phyloP scores from a whole-genome alignment of 2,888 invertebrate species.

The Sphaeridia pumilis region DNA sequence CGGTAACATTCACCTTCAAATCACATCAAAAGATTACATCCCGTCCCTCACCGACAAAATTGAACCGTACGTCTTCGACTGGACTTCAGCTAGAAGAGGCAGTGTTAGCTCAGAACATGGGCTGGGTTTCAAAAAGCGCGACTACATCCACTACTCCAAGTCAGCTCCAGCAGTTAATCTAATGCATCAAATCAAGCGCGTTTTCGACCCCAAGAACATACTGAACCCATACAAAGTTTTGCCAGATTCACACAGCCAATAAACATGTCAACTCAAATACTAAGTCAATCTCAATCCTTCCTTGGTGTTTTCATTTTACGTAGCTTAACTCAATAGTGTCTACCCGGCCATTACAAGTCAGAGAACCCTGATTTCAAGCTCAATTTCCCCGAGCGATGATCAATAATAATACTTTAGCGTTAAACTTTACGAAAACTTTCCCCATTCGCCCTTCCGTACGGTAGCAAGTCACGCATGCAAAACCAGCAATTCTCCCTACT shows the following conservation, averaged over 20 bases:
- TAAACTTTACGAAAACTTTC: too few species aligned
- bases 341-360: too few species aligned
- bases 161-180: slow-evolving; percentile 54
- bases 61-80: slow-evolving; percentile 81
- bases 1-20: slow-evolving; percentile 86
- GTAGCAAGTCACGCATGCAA: too few species aligned
- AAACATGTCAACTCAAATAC: too few species aligned
- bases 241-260: slow-evolving; percentile 38
- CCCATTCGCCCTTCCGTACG: too few species aligned
- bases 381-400: too few species aligned
- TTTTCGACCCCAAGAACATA: slow-evolving; percentile 85
- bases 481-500: too few species aligned
- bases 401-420: too few species aligned
- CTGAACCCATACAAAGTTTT: slow-evolving; percentile 91
- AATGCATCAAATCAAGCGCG: slow-evolving; percentile 67
- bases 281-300: too few species aligned
- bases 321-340: too few species aligned
- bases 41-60: slow-evolving; percentile 46
- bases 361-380: too few species aligned
- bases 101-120: slow-evolving; percentile 99
- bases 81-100: slow-evolving; percentile 62
- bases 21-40: slow-evolving; percentile 49
- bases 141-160: slow-evolving; percentile 68
- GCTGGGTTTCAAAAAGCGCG: slow-evolving; percentile 73
- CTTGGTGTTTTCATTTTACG: too few species aligned